Base-by-base conservation (phyloP, 2,888 invertebrate genomes). In the Mesochorus sp. region DNA sequence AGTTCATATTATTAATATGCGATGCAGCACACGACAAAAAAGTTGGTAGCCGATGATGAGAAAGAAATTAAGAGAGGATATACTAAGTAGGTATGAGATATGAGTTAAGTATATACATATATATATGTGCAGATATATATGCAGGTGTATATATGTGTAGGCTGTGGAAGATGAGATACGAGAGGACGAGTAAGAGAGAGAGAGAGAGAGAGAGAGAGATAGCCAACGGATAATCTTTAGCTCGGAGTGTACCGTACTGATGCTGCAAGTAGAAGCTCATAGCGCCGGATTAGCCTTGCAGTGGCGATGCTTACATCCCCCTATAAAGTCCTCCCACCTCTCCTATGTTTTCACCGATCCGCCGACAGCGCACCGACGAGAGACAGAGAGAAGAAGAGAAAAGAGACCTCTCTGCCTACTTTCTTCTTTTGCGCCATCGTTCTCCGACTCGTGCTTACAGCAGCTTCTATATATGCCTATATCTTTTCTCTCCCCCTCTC, bases 251-350 rank as follows among this genome's bases (percentile, higher is more conserved):
- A 87, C 86, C 83, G 83, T 84, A 83, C 85, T 85, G 86, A 84
- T 85, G 85, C 85, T 88, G 89, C 88, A 88, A 87, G 88, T 87
- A 87, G 86, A 85, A 85, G 86, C 88, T 89, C 89, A 89, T 89
- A 90, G 89, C 87, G 83, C 85, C 84, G 89, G 89, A 90, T 91
- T 89, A 90, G 89, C 89, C 89, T 90, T 90, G 90, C 89, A 90
- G 85, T 87, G 86, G 87, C 88, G 89, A 89, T 88, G 90, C 90
- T 90, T 89, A 89, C 89, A 88, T 89, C 88, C 89, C n/a, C 89
- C 87, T 87, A 85, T 85, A 88, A 89, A 88, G 86, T 87, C 85
- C 73, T 64, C 80, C 61, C 68, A 74, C 76, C 72, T 79, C 70
- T 73, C 80, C 80, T 77, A 44, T 80, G 72, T 77, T 61, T 79